phyloP scores from a whole-genome alignment of 2,888 invertebrate species.

The Corbicula japonica region DNA sequence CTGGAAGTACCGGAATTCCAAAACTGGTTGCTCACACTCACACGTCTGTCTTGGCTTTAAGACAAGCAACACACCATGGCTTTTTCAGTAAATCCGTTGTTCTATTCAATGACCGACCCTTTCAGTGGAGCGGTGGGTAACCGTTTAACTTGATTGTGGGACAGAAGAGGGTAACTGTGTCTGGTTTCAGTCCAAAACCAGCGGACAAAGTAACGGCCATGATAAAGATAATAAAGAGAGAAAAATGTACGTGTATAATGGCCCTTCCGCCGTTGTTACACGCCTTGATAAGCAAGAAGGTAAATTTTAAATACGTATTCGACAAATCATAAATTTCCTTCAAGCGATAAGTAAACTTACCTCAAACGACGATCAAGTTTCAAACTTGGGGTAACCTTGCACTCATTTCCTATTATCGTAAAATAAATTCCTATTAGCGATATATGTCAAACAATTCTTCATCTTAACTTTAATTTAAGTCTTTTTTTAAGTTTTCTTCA shows the following conservation, averaged over 20 bases:
- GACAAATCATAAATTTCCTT: not conserved
- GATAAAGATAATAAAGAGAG: not conserved
- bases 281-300: not conserved
- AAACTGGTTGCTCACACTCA: slow-evolving; percentile 29
- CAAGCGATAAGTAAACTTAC: too few species aligned
- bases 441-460: too few species aligned
- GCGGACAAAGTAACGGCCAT: not conserved
- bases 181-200: slow-evolving; percentile 1
- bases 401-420: too few species aligned
- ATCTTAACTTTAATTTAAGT: too few species aligned
- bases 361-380: too few species aligned
- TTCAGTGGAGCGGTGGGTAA: slow-evolving; percentile 29
- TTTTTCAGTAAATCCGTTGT: too few species aligned
- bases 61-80: not conserved
- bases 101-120: slow-evolving; percentile 26
- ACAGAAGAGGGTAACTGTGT: slow-evolving; percentile 14
- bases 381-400: too few species aligned
- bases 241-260: not conserved
- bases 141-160: slow-evolving; percentile 8
- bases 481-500: too few species aligned
- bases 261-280: slow-evolving; percentile 1
- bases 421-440: too few species aligned
- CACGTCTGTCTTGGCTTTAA: not conserved
- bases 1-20: slow-evolving; percentile 50
- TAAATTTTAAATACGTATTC: not conserved